Evolutionary conservation across 2,888 invertebrate species (phyloP), one percentile per base, ranked within the genome.

Genomic region (Lithodes maja): DNA sequence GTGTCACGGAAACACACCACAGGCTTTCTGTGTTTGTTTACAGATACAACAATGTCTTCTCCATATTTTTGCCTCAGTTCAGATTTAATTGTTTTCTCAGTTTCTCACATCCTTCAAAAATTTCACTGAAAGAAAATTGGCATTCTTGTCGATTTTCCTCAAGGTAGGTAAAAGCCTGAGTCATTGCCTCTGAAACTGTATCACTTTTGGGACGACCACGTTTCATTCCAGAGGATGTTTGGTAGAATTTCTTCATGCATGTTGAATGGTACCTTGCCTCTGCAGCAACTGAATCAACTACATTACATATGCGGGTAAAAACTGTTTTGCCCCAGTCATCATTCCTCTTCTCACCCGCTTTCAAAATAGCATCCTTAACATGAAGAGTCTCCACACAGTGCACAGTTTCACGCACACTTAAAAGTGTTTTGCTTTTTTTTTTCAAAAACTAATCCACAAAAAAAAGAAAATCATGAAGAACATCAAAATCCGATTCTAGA

Each of bases 181-280:
- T 84, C 55, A 84, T 84, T 84, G 77, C 84, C 77, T 84, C 84
- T 54, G 55, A 75, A 77, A 75, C 84, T 77, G 77, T 84, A 77
- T n/a, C 50, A 84, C 84, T 77, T 84, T 84, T 84, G 55, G 77
- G 77, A 77, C 84, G 55, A 77, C 77, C 75, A 84, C 84, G 50
- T 83, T 83, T 83, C 15, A 49, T 69, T 15, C 5, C 55, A 15
- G n/a, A n/a, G n/a, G 69, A 69, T 50, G 52, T 50, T 83, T 49
- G 49, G 83, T 83, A 69, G 52, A 83, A 49, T 49, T 83, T 83
- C 52, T 83, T 82, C 52, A 69, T 82, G 49, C 75, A 54, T 53
- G 7, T 84, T 75, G 84, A 84, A n/a, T 84, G 84, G 71, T 84
- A 75, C 75, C 74, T 12, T 75, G 33, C 84, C 55, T 84, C 75